A percentile compares a stretch with the other conserved stretches of the same genome.
phyloP scores from a whole-genome alignment of 2,888 invertebrate genomes.

The Drosophila maculinotata region DNA sequence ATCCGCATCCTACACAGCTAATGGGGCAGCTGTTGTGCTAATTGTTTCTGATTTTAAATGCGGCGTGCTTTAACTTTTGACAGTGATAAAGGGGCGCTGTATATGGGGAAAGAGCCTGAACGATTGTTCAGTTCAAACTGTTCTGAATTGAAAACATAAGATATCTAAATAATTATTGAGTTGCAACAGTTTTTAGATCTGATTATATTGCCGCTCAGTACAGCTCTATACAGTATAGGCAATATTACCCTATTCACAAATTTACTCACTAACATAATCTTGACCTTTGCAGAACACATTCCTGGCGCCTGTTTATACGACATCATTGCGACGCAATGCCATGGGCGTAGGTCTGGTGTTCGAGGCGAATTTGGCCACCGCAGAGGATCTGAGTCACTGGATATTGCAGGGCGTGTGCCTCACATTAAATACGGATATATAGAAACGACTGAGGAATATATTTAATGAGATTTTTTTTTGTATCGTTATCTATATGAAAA shows the following conservation, averaged over 20 bases:
- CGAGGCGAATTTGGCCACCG: conserved; percentile 93
- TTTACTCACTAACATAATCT: background rate
- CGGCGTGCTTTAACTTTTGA: conserved; percentile 36
- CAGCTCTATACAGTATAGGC: background rate
- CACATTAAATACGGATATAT: conserved; percentile 91
- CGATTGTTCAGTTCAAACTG: background rate
- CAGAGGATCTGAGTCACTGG: conserved; percentile 95
- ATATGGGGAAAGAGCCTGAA: background rate
- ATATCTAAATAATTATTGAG: conserved; percentile 1
- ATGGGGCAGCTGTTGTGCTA: conserved; percentile 76
- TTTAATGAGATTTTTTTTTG: conserved; percentile 6
- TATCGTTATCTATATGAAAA: conserved; percentile 32
- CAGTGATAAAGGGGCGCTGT: conserved; percentile 7
- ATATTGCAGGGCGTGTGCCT: conserved; percentile 95
- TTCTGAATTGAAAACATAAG: background rate
- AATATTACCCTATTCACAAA: background rate
- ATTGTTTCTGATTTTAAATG: conserved; percentile 79
- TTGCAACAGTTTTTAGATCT: background rate
- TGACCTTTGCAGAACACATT: conserved; percentile 90
- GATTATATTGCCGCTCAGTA: background rate
- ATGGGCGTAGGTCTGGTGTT: conserved; percentile 97
- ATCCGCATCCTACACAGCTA: conserved; percentile 46
- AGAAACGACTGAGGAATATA: conserved; percentile 22
- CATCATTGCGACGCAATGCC: conserved; percentile 93
- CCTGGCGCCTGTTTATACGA: conserved; percentile 95